Evolutionary conservation across 2,888 invertebrate species (phyloP), one percentile per base, ranked within the genome.

Genomic region (Clostera curtula): DNA sequence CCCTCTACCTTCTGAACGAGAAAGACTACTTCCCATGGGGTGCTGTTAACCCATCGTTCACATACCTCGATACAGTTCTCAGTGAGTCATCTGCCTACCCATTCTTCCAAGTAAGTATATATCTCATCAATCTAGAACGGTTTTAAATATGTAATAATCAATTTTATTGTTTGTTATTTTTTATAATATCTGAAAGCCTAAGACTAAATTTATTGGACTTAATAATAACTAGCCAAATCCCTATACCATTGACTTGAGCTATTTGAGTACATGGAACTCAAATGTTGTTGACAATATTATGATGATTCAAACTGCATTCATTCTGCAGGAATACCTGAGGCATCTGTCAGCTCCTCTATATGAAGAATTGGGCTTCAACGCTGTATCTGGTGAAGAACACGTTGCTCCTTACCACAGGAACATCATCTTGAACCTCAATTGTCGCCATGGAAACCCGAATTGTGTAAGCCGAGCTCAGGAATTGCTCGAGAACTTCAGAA

Each of bases 21-120:
- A 61, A 58, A 1, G 88, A 90, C 47, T 89, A 88, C 57, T 79
- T 89, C 8, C 89, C 91, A 0, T 90, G 90, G 89, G 75, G 69
- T 0, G 49, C 84, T 1, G 71, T 63, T 5, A 67, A 68, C 38
- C 59, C 65, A 3, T 74, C 75, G 1, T 69, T 75, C 41, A 60
- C 34, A 10, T 75, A 77, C 34, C 56, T 85, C 0, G 73, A 80
- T 27, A 40, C 61, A 0, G 72, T 74, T 0, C 71, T 84, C 3
- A 60, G 62, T 24, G 63, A 65, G 0, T 53, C 74, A 0, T 22
- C 49, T 0, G 58, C 49, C 0, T 69, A 74, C 36, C 33, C 39
- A 0, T 34, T 66, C 0, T 82, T 59, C 59, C 62, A 66, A 63
- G 84, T 80, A 50, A 56, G 30, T 19, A 7, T 13, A 14, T 10